Percentiles rank a stretch among this genome's conserved stretches.
phyloP scores from a whole-genome alignment of 2,113 vertebrate species.

The Myiozetetes cayanensis region DNA sequence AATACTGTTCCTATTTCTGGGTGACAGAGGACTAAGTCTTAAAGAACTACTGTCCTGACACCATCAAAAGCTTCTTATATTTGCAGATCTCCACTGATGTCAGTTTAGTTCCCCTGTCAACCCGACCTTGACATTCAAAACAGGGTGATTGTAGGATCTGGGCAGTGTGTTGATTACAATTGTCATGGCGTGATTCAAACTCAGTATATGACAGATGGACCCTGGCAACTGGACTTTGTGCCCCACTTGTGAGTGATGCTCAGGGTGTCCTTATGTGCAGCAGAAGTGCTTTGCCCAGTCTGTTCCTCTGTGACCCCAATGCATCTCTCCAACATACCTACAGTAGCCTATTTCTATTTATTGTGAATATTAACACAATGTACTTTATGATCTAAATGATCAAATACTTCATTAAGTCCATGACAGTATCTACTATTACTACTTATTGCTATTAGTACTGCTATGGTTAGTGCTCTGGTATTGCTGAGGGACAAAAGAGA shows the following conservation, averaged over 20 bases:
- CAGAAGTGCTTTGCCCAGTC: neutral
- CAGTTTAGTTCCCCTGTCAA: neutral
- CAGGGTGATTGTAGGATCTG: neutral
- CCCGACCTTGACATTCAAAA: neutral
- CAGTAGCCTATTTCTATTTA: neutral
- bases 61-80: neutral
- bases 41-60: neutral
- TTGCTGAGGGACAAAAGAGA: neutral
- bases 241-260: neutral
- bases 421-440: rapidly evolving
- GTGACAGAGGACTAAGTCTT: neutral
- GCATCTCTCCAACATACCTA: neutral
- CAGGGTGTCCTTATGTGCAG: neutral
- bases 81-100: neutral
- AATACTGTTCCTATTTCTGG: neutral
- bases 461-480: neutral
- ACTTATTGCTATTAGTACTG: neutral
- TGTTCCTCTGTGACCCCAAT: neutral
- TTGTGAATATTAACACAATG: neutral
- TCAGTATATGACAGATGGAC: rapidly evolving
- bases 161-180: neutral
- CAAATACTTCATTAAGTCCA: neutral
- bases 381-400: neutral
- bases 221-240: neutral
- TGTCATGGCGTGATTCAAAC: neutral